Base-by-base conservation (phyloP, 2,113 vertebrate species). In the Mus pahari region DNA sequence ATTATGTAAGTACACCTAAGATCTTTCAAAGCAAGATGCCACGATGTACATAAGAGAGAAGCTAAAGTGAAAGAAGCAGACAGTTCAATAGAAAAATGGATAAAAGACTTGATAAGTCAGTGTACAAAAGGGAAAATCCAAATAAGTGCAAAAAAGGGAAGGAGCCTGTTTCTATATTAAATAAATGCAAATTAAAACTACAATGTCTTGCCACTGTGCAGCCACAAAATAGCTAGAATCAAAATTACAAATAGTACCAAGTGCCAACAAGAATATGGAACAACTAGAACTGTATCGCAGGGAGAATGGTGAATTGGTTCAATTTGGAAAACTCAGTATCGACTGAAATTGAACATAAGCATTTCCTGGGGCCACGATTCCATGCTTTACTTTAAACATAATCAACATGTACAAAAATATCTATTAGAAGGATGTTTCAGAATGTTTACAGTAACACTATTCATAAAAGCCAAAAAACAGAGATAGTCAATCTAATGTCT, bases 1-100 rank as follows among this genome's bases (percentile, higher is more conserved):
- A 96, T 96, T 98, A 95, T 95, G 55, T 96, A 96, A 95, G 94
- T 82, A 94, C 71, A 94, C 77, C 88, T 90, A 94, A 77, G 88
- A 92, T 96, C 88, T 94, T 96, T 96, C 88, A 96, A 95, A 96
- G 90, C 90, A 97, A 97, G 83, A 96, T 79, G 82, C 39, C 68
- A 89, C 26, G n/a, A 60, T 11, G 2, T 39, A 90, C 58, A 91
- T 7, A 81, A 86, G 62, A 96, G 79, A 91, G 93, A 97, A 94
- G 92, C 83, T 70, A 91, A 93, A 87, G 78, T 36, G 31, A 94
- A 96, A 92, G 10, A 95, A 71, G n/a, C 6, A 94, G 89, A 84
- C 58, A 94, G 89, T 86, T 86, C 70, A 91, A 89, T 64, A 91
- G 42, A 94, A 96, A 97, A 97, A 96, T 79, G 45, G 36, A 62